Base-by-base conservation (phyloP, 2,888 invertebrate species). In the Thereva nobilitata region DNA sequence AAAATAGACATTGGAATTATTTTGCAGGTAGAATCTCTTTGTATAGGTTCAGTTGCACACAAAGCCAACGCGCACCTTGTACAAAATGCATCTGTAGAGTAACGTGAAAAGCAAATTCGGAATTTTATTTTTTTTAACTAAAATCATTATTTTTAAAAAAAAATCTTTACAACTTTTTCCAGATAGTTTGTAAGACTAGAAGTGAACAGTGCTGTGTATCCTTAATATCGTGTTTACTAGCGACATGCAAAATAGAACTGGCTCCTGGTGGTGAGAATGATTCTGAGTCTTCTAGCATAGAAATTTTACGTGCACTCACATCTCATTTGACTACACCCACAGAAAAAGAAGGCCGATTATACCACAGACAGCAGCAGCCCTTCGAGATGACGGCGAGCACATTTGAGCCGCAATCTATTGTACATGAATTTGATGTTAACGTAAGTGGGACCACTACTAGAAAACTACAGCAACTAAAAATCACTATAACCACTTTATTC, bases 1-100 rank as follows among this genome's bases (percentile, higher is more conserved):
- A 86, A 87, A 71, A 84, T 93, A 37, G 89, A 92, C 4, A 84
- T 91, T 56, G 88, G 89, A 0, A 86, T 86, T 77, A 84, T 93
- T 68, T 82, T 93, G 35, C 91, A 92, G 84, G 89, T 89, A 76
- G 73, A 74, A 59, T 67, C 37, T 52, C 41, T 56, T 40, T 35
- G 12, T 6, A 9, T 47, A 54, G n/a, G 44, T 8, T 9, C 44
- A 44, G n/a, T 9, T 44, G 8, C 8, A 44, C 8, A 44, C 8
- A 44, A 1, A 44, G n/a, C 44, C 44, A 44, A 9, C 8, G n/a
- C 44, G 7, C 9, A 10, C 12, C 7, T 12, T 49, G 49, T 49
- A 49, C 12, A n/a, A 49, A 8, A 7, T 12, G 23, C 23, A 23
- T 23, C 23, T 23, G 23, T 23, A 23, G n/a, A n/a, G 23, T 23